Percentiles rank a stretch among this genome's conserved stretches.
Evolutionary conservation across 2,113 vertebrate genomes (phyloP).

Genomic region (Thryonomys swinderianus): DNA sequence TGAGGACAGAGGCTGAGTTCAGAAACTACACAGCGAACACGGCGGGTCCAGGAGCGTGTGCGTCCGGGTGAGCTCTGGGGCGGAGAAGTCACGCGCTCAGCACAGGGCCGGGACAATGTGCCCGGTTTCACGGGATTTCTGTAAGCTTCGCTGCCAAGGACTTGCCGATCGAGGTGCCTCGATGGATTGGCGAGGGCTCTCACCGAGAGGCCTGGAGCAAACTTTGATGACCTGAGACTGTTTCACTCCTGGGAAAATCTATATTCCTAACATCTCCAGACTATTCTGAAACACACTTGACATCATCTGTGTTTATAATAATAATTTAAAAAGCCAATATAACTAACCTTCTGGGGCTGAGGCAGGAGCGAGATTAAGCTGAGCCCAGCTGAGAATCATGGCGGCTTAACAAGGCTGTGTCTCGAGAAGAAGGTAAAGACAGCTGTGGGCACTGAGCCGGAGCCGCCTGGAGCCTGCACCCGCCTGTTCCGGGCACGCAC

Average conservation of each 20-base stretch:
- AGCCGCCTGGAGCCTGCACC: accelerated
- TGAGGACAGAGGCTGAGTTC: neutral
- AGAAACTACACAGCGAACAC: neutral
- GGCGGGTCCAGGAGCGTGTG: neutral
- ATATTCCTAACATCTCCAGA: neutral
- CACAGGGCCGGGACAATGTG: neutral
- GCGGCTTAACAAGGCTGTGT: neutral
- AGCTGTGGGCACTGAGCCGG: neutral
- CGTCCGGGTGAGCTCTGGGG: neutral
- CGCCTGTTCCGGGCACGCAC: neutral
- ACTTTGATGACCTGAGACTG: neutral
- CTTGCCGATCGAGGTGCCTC: neutral
- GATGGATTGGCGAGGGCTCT: neutral
- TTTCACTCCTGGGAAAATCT: neutral
- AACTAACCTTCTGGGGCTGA: neutral
- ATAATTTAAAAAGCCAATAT: neutral
- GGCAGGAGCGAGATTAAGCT: neutral
- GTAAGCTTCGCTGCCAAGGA: neutral
- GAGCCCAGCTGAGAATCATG: neutral
- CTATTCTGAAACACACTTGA: neutral
- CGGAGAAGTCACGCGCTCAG: neutral
- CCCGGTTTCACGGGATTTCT: neutral
- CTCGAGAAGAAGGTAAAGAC: neutral
- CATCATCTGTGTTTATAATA: neutral
- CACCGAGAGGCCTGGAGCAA: neutral